phyloP scores from a whole-genome alignment of 2,888 invertebrate genomes.

The Molanna angustata region DNA sequence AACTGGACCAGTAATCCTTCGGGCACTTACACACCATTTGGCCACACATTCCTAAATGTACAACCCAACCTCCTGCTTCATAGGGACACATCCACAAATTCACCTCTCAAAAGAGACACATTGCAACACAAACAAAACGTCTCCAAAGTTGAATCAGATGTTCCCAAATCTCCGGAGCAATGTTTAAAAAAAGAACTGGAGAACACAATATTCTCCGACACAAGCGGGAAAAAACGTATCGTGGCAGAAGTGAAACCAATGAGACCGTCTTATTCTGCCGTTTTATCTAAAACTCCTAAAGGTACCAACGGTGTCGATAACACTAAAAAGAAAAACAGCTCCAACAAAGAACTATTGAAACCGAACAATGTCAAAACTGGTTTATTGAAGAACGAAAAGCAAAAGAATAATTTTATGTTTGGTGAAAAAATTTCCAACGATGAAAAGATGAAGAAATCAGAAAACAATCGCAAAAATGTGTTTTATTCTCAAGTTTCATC shows the following conservation, averaged over 20 bases:
- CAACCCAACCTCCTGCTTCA: slow-evolving; percentile 22
- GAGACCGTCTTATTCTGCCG: slow-evolving; percentile 84
- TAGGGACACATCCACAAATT: slow-evolving; percentile 3
- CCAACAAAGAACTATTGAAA: slow-evolving; percentile 32
- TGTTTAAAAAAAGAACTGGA: slow-evolving; percentile 36
- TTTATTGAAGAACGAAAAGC: slow-evolving; percentile 23
- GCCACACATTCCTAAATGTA: slow-evolving; percentile 35
- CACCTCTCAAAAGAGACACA: too few relatives aligned
- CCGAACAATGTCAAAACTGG: slow-evolving; percentile 25
- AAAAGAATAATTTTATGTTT: slow-evolving; percentile 1
- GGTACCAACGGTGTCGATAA: slow-evolving; percentile 50
- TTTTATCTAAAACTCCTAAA: slow-evolving; percentile 66
- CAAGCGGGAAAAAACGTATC: slow-evolving; percentile 65
- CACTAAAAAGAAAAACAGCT: slow-evolving; percentile 42
- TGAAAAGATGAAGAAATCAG: slow-evolving; percentile 22
- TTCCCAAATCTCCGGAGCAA: slow-evolving; percentile 34
- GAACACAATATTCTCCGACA: slow-evolving; percentile 38
- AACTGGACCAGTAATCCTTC: slow-evolving; percentile 61
- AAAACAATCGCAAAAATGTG: slow-evolving; percentile 18
- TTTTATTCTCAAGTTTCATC: slow-evolving; percentile 40
- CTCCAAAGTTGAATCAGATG: slow-evolving; percentile 46
- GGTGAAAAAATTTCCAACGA: slow-evolving; percentile 16
- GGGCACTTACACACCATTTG: slow-evolving; percentile 61
- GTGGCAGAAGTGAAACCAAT: slow-evolving; percentile 85
- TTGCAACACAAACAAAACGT: too few relatives aligned